Percentiles rank a stretch among this genome's conserved stretches.
Evolutionary conservation across 64 coral and sea anemone genomes (phyloP).

Genomic region (Catalaphyllia jardinei): DNA sequence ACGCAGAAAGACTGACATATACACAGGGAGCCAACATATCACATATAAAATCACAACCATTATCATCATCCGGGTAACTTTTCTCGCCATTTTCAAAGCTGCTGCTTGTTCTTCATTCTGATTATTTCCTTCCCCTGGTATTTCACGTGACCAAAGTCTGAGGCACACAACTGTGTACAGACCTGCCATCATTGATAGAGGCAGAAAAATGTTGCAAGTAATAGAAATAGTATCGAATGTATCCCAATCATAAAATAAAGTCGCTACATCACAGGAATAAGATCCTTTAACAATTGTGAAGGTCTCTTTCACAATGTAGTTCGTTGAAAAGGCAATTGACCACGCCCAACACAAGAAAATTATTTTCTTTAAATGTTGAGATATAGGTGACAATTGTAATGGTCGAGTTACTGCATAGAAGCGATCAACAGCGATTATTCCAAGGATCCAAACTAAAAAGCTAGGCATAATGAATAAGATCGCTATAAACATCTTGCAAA

Average conservation of each 20-base stretch:
- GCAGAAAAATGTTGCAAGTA: neutral
- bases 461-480: neutral
- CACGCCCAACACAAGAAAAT: neutral
- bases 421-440: neutral
- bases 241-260: neutral
- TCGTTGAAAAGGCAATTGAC: neutral
- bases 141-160: neutral
- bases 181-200: neutral
- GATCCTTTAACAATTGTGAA: neutral
- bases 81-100: neutral
- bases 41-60: neutral
- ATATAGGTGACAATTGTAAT: neutral
- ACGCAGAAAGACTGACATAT: neutral
- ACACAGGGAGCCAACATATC: neutral
- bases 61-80: neutral
- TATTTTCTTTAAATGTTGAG: neutral
- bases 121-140: neutral
- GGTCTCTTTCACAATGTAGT: neutral
- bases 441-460: neutral
- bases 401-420: neutral
- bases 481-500: neutral
- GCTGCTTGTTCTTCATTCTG: neutral
- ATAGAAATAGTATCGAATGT: neutral
- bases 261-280: neutral
- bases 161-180: neutral